Base-by-base conservation (phyloP, 1,140 invertebrate species). In the Nasonia vitripennis region DNA sequence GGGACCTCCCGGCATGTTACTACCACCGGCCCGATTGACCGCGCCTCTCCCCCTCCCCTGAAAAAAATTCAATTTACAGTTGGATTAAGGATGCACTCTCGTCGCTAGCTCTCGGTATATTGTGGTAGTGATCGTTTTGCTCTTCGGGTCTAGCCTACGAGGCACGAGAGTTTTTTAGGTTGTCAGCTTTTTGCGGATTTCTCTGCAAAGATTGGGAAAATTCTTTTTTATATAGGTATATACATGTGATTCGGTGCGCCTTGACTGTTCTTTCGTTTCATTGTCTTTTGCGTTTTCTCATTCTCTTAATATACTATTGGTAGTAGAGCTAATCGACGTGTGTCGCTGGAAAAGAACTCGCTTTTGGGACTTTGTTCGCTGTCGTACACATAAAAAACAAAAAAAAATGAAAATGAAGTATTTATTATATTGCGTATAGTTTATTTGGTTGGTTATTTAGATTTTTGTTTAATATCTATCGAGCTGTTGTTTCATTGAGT, bases 41-140 rank as follows among this genome's bases (percentile, higher is more conserved):
- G 87, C 91, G 91, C 92, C 91, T 94, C 93, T 94, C 94, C 94
- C 94, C 94, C 93, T 95, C 94, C 93, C 94, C 94, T 94, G 91
- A 85, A 93, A 92, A 75, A 51, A 75, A 75, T 73, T 34, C 41
- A 45, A 41, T 14, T 62, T 4, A 62, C 20, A 62, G 20, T n/a
- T 62, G 17, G 55, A 20, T 62, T 75, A 41, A 48, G 34, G 14
- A 41, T 45, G 74, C 17, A 45, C 74, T 17, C 41, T 45, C 17
- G 17, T 31, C 27, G 6, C 11, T 2, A 73, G 70, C 70, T 73
- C 34, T 5, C 55, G 55, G 6, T 62, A 17, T n/a, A 7, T 62
- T 7, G 6, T 62, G 6, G 14, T 20, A 5, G 14, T 7, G 55
- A 51, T 51, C 48, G 48, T 12, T 51, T 51, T 17, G 67, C 67